These are phyloP conservation scores for Antigone vipio DNA, from an alignment of 2,113 vertebrate genomes.

Conservation along the genomic window DNA sequence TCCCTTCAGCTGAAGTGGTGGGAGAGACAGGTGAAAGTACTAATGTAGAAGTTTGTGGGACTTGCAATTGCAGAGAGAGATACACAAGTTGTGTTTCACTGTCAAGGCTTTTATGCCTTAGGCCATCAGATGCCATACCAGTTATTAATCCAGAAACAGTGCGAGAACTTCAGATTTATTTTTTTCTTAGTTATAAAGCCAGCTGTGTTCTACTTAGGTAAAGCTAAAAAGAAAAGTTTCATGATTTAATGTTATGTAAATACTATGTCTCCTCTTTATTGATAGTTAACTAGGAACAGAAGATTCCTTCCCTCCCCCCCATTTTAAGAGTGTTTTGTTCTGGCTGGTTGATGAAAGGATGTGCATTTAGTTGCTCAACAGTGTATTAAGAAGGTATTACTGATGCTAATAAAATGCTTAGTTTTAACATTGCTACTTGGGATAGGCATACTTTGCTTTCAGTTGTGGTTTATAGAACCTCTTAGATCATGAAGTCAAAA, in stretches of 20 bases:
- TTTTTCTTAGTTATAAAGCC: not conserved
- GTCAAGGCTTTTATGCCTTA: not conserved
- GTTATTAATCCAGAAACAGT: constrained; percentile 5
- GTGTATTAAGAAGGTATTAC: constrained; percentile 62
- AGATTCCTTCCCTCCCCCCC: fast-evolving
- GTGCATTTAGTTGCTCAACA: constrained; percentile 42
- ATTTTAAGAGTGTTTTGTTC: constrained; percentile 11
- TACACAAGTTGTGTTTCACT: not conserved
- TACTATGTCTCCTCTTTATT: not conserved
- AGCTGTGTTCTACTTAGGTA: not conserved
- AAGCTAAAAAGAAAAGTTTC: not conserved
- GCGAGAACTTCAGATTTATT: not conserved
- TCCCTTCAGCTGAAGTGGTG: not conserved
- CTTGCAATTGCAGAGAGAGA: not conserved
- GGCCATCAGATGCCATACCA: not conserved
- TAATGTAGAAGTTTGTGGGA: constrained; percentile 2
- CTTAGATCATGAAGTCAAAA: constrained; percentile 1
- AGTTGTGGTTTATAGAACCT: not conserved
- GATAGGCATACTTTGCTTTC: not conserved
- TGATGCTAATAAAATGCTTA: constrained; percentile 42
- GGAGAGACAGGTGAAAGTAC: not conserved
- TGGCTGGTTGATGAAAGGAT: constrained; percentile 25
- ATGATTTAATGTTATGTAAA: not conserved
- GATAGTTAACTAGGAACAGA: not conserved
- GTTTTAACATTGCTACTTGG: not conserved